Base-by-base conservation (phyloP, 2,113 vertebrate species). In the Sebastes fasciatus region DNA sequence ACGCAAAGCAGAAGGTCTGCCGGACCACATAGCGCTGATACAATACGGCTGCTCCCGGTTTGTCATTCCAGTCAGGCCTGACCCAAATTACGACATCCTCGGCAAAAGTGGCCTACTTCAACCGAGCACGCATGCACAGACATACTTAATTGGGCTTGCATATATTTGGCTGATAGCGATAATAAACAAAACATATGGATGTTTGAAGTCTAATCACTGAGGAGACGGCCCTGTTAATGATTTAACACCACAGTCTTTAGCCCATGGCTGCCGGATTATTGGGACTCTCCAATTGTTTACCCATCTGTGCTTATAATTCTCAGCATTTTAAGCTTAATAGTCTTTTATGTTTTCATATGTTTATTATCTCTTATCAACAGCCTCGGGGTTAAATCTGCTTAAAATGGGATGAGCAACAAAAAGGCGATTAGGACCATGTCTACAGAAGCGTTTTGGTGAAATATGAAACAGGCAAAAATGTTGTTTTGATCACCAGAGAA, bases 21-120 rank as follows among this genome's bases (percentile, higher is more conserved):
- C 34, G 76, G 90, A 91, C 89, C 88, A 83, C 88, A 78, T 90
- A 89, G 89, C 68, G 78, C 82, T 45, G 77, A 84, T 80, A 93
- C 91, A 93, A 92, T 90, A 85, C 89, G 8, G 57, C 79, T 65
- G 69, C 80, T 67, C 75, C 34, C 66, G 88, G 88, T 92, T 95
- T 95, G 89, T 93, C 91, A 95, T 95, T 95, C 95, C 86, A 93
- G 94, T 96, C 95, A 94, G 93, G 92, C 90, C 91, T 94, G 93
- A 93, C 93, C 93, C 94, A 95, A 94, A 94, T 96, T 88, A 91
- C 89, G 68, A 88, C 90, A 87, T 91, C 89, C 89, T 92, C 90
- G 78, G 89, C 88, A 90, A 93, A 91, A 86, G 68, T 86, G 79
- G 63, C 82, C 58, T 82, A 82, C 86, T 85, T 91, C 81, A 84